Base-by-base conservation (phyloP, 2,888 invertebrate genomes). In the Archips crataeganus region DNA sequence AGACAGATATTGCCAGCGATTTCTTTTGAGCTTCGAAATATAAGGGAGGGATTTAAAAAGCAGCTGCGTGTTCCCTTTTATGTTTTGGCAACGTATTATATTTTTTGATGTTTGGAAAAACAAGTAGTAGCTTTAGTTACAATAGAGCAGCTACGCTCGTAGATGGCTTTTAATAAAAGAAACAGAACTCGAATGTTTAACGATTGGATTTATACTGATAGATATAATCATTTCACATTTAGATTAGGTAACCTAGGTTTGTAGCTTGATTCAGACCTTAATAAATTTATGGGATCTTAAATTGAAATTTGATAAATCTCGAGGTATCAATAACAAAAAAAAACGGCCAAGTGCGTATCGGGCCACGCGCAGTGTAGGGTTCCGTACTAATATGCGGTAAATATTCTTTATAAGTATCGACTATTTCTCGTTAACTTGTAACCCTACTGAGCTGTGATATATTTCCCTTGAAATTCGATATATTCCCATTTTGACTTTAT, bases 1-100 rank as follows among this genome's bases (percentile, higher is more conserved):
- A 94, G 94, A 93, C 94, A 93, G 94, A 94, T 94, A 94, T 94
- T 94, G 94, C 93, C 88, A 92, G 93, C 94, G 94, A 94, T 94
- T 94, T 93, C 94, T 94, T 93, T 94, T 94, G 93, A 94, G 94
- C 94, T 94, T 93, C 93, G 93, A 93, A 93, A 94, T 94, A 94
- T 94, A 93, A 89, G 93, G 92, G 91, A 89, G 87, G 86, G 88
- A 90, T 92, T 88, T 90, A 86, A 87, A 89, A 87, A 88, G 68
- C 32, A 15, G 32, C 82, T 80, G 85, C 85, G 86, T 90, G 87
- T 90, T 90, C 89, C 86, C 84, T 85, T 89, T 88, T 86, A 80
- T 81, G 80, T 80, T 81, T 84, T 80, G 77, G 80, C 76, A 79
- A 78, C 77, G 79, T 61, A 64, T 45, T 65, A 76, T 75, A 74